Base-by-base conservation (phyloP, 2,888 invertebrate species). In the Desoria tigrina region DNA sequence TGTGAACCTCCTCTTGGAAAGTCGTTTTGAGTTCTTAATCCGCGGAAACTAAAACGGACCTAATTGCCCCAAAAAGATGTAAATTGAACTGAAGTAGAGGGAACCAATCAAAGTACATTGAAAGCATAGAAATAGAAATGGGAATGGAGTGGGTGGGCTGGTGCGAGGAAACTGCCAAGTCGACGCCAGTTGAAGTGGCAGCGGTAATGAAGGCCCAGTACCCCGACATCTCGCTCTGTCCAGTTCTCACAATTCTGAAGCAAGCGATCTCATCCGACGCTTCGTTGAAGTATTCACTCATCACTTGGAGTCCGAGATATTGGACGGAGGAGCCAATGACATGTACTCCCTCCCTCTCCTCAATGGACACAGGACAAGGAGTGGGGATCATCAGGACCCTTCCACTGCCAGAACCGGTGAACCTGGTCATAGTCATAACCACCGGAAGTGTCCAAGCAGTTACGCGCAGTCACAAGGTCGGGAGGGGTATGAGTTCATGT, bases 261-360 rank as follows among this genome's bases (percentile, higher is more conserved):
- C 65, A 18, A 66, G 64, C 68, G 76, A 76, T 72, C 72, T 76
- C 64, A 66, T 76, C 28, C 60, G 61, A 49, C 62, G 69, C 16
- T 76, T 74, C 42, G 65, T 74, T 7, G 72, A 75, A 69, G 72
- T 74, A 27, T 76, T 76, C 61, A 65, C 72, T 23, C 66, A 68
- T 49, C 66, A 65, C 37, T 54, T 76, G 32, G 75, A 74, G 56
- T 18, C 67, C 3, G 73, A 76, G 56, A 39, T 75, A 42, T 54
- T 70, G 50, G 61, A 65, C 21, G 67, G 62, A 26, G 64, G 61
- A 42, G 27, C 45, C 39, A 39, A 37, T 57, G 56, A 57, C 56
- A 57, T 42, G 4, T 57, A 57, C 42, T 50, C 37, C 14, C 21
- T 42, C 23, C 58, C 57, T n/a, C 49, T 42, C 2, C n/a, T 58